Evolutionary conservation across 2,797 vertebrate genomes (phyloP).

Genomic region (Neosalanx taihuensis): DNA sequence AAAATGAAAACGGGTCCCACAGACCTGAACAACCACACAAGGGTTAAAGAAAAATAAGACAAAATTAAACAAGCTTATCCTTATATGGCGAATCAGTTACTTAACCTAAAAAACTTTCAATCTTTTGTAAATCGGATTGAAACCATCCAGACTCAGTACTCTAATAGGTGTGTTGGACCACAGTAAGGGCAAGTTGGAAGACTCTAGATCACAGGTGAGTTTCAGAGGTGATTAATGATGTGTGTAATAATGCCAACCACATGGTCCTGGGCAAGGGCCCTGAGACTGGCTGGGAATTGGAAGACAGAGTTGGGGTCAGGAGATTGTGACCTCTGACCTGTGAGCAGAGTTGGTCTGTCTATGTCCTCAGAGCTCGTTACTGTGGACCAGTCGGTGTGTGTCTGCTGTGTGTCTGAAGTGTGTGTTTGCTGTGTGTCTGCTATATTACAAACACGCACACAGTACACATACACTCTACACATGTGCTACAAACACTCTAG

Average conservation of each 20-base stretch:
- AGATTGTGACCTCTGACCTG: constrained; percentile 45
- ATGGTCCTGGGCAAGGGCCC: constrained; percentile 31
- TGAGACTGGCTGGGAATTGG: constrained; percentile 25
- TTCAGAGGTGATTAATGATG: constrained; percentile 35
- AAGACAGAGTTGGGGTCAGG: constrained; percentile 35
- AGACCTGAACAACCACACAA: too few species aligned
- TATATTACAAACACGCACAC: background rate
- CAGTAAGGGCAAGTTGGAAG: constrained; percentile 23
- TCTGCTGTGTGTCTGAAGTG: constrained; percentile 8
- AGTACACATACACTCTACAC: background rate
- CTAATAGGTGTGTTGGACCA: background rate
- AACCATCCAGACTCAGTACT: too few species aligned
- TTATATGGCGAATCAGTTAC: too few species aligned
- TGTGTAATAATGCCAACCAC: constrained; percentile 36
- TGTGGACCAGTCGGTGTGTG: constrained; percentile 44
- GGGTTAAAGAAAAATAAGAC: too few species aligned
- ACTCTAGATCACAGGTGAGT: constrained; percentile 5
- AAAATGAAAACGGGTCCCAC: too few species aligned
- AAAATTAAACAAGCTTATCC: too few species aligned
- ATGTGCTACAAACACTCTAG: constrained; percentile 2
- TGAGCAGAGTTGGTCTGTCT: constrained; percentile 35
- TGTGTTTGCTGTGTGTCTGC: too few species aligned
- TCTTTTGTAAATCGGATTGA: too few species aligned
- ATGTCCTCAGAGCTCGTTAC: constrained; percentile 38
- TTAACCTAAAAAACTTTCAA: too few species aligned